Evolutionary conservation across 2,113 vertebrate genomes (phyloP).

Genomic region (Geococcyx californianus): DNA sequence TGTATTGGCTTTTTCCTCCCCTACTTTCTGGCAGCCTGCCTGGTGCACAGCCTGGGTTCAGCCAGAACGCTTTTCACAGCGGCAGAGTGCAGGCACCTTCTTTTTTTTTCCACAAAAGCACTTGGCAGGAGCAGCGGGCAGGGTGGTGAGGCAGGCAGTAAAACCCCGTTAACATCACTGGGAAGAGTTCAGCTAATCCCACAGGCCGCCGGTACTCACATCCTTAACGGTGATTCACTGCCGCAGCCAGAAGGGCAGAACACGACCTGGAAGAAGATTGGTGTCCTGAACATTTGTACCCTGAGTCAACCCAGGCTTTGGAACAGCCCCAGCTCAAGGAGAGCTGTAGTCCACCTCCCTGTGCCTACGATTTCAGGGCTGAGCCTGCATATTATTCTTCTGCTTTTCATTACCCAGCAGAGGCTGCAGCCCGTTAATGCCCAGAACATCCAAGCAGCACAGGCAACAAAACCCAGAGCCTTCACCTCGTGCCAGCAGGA

Average conservation of each 20-base stretch:
- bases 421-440: neutral
- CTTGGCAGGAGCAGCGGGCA: neutral
- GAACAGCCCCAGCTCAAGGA: neutral
- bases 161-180: neutral
- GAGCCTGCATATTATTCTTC: neutral
- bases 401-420: slow-evolving; percentile 50
- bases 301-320: rapidly evolving
- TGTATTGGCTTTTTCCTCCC: neutral
- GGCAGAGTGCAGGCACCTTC: neutral
- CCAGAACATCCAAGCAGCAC: slow-evolving; percentile 50
- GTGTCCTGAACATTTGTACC: neutral
- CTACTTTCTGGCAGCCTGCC: neutral
- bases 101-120: neutral
- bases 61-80: neutral
- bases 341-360: neutral
- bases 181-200: neutral
- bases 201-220: neutral
- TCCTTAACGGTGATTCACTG: neutral
- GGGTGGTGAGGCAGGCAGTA: neutral
- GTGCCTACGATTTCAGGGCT: neutral
- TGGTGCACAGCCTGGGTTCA: neutral
- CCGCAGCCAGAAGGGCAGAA: neutral
- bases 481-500: neutral
- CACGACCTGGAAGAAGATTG: neutral
- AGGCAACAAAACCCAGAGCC: neutral